Percentiles rank a stretch among this genome's conserved stretches.
Conservation (phyloP, 1,140 invertebrate species). For the Hyposmocoma kahamanoa region DNA sequence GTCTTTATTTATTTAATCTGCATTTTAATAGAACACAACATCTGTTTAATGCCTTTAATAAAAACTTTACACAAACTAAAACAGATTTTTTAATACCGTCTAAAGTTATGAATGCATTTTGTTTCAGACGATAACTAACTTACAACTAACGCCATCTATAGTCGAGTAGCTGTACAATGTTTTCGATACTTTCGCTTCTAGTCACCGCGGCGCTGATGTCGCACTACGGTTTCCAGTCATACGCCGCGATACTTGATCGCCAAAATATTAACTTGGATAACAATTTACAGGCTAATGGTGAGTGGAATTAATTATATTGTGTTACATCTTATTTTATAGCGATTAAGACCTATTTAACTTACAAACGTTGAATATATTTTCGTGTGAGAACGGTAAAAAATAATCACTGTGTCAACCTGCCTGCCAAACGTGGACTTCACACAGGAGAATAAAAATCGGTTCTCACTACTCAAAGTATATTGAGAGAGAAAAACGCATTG, state of each 20-base stretch:
- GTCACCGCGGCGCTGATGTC: constrained; percentile 41
- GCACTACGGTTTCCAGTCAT: constrained; percentile 25
- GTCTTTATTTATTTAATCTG: no score
- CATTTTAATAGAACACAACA: no score
- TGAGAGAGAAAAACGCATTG: no score
- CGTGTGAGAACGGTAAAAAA: background rate
- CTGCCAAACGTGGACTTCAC: background rate
- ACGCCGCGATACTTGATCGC: constrained; percentile 28
- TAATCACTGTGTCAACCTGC: background rate
- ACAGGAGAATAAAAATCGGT: background rate
- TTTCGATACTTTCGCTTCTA: constrained; percentile 44
- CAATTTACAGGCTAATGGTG: constrained; percentile 41
- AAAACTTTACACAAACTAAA: no score
- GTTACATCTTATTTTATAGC: background rate
- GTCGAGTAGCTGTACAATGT: constrained; percentile 33
- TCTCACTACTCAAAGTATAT: background rate
- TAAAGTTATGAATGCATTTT: no score
- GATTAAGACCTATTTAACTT: no score
- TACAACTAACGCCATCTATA: constrained; percentile 38
- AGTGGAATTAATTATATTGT: constrained; percentile 15
- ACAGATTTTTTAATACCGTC: no score
- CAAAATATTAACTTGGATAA: constrained; percentile 36
- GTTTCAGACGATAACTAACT: no score
- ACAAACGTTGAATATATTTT: no score
- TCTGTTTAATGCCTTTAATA: no score